Base-by-base conservation (phyloP, 2,797 vertebrate genomes). In the Graptemys geographica region DNA sequence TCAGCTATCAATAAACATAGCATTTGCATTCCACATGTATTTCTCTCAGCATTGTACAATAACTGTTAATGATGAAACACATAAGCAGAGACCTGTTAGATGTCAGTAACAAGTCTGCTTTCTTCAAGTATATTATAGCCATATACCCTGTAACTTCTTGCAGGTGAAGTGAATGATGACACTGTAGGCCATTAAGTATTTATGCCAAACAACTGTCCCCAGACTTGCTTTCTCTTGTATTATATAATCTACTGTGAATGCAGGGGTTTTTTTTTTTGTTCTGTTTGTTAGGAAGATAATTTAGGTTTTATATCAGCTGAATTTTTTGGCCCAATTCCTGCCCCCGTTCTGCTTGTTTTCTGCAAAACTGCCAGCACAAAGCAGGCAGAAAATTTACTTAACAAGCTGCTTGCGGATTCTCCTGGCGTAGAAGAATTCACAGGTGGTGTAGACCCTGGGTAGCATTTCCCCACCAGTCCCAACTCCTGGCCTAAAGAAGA, bases 381-480 rank as follows among this genome's bases (percentile, higher is more conserved):
- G 27, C 37, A 28, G 41, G 74, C 41, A 76, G 41, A 47, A 28
- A 69, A 5, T n/a, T 65, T 33, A 65, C 33, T 19, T 65, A 65
- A 65, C 15, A 33, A 76, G 72, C 72, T 76, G 23, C 21, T 27
- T 76, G 11, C 1, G 52, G 16, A 23, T 4, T 83, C 11, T 82
- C 8, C 15, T 7, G 49, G 53, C 41, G 52, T 25, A 72, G 33
- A 10, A 3, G 12, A 37, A n/a, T 65, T 65, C 31, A n/a, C 31
- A 65, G 59, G 31, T 16, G 4, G 6, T 65, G 4, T 52, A 57
- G 79, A 57, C 5, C 47, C 18, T 2, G 15, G 10, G 12, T 57
- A 2, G 15, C 2, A 5, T 86, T 5, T 2, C 49, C 25, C 5
- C 0, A 2, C 62, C 6, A 44, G 11, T 44, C 18, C 41, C 37